Evolutionary conservation across 1,140 invertebrate species (phyloP), one percentile per base, ranked within the genome.

Genomic region (Drosophila ficusphila): DNA sequence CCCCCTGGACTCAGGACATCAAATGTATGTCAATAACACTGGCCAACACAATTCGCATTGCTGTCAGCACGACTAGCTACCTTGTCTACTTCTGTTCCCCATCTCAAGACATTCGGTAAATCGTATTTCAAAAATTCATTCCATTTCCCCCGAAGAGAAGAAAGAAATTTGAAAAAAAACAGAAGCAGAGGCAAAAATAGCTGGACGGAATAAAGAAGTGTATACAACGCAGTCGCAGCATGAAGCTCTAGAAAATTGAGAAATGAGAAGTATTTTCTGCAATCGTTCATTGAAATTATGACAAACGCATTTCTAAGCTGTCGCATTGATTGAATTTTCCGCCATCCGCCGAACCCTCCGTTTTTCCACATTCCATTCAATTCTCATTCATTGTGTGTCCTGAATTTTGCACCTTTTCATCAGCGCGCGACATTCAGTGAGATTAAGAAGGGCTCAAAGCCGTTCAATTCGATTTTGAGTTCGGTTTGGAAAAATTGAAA

Each of bases 231-330:
- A 34, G 25, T 61, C 58, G 27, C 52, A 72, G 64, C 39, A 38
- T 58, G 53, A 27, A 73, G 57, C 33, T 19, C 44, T 42, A 44
- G 57, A 48, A 65, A 88, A 70, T 49, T 69, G 72, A 57, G 52
- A 86, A 85, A 79, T 79, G 81, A 42, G 46, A 79, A 81, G 86
- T 68, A 78, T 86, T 86, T 61, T 82, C 42, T 75, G 77, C 82
- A 77, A 88, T 82, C 69, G 68, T 82, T 88, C 77, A 72, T 82
- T 70, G 78, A 89, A 86, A 86, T 86, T 86, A 86, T 86, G 83
- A 88, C 77, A 86, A 86, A 88, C 83, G 77, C 83, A 88, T 86
- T 88, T 88, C 82, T 82, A 78, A 88, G 82, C 77, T 75, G 69
- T 75, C 77, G 83, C 78, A 60, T 71, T 86, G 82, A 86, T 86